A percentile compares a stretch with the other conserved stretches of the same genome.
phyloP scores from a whole-genome alignment of 2,113 vertebrate genomes.

The Falcunculus frontatus region DNA sequence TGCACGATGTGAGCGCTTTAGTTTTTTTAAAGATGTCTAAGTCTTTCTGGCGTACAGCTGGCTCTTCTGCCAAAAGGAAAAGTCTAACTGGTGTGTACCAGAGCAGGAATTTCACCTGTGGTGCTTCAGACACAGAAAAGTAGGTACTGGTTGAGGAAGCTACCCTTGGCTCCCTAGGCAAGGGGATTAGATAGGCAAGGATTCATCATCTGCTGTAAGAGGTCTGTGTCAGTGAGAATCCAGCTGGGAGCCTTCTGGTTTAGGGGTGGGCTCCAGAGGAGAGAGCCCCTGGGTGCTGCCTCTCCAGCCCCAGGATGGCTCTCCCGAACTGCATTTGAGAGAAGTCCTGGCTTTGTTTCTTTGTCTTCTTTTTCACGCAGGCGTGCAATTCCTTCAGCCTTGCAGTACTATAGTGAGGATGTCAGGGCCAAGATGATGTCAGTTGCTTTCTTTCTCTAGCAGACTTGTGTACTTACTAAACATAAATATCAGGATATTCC shows the following conservation, averaged over 20 bases:
- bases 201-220: not conserved
- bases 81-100: not conserved
- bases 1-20: not conserved
- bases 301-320: not conserved
- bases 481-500: conserved; percentile 7
- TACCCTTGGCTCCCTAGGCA: accelerated
- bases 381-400: not conserved
- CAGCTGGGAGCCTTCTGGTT: not conserved
- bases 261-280: not conserved
- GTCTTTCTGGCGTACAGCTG: not conserved
- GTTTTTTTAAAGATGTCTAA: not conserved
- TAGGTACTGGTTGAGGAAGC: accelerated
- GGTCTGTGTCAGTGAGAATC: not conserved
- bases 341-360: not conserved
- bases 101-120: not conserved
- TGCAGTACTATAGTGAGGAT: not conserved
- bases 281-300: no score
- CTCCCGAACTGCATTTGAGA: not conserved
- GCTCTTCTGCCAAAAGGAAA: not conserved
- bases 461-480: not conserved
- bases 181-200: not conserved
- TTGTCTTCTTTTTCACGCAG: not conserved
- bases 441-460: not conserved
- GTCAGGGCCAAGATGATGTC: not conserved
- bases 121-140: not conserved